phyloP scores from a whole-genome alignment of 2,797 vertebrate genomes.

The Chaetodon trifasciatus region DNA sequence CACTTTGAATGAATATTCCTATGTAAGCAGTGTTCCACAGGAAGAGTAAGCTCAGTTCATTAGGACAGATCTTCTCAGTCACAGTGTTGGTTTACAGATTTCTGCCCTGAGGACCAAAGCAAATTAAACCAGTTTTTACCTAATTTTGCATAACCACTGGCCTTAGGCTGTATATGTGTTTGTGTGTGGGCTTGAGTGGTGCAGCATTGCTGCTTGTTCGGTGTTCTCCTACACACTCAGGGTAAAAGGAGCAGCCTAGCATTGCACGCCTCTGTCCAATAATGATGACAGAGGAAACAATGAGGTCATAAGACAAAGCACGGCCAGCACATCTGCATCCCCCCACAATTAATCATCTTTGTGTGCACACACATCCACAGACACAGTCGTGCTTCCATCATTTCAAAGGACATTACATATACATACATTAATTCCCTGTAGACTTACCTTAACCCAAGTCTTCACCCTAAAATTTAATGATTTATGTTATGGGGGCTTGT shows the following conservation, averaged over 20 bases:
- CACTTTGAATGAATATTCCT: slow-evolving; percentile 11
- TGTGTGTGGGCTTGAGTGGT: not conserved
- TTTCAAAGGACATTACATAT: too few species aligned
- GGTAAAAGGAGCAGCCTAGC: slow-evolving; percentile 33
- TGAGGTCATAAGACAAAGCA: slow-evolving; percentile 74
- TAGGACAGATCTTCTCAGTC: not conserved
- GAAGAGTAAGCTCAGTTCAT: slow-evolving; percentile 1
- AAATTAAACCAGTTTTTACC: slow-evolving; percentile 30
- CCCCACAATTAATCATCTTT: slow-evolving; percentile 47
- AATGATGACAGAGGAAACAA: slow-evolving; percentile 64
- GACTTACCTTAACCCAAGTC: too few species aligned
- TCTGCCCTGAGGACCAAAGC: not conserved
- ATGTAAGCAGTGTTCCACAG: not conserved
- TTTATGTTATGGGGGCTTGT: too few species aligned
- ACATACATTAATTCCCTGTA: too few species aligned
- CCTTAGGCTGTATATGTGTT: not conserved
- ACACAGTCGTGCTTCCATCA: too few species aligned
- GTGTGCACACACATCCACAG: slow-evolving; percentile 1
- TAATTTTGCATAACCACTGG: slow-evolving; percentile 26
- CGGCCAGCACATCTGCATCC: slow-evolving; percentile 67
- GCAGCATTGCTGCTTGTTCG: slow-evolving; percentile 23
- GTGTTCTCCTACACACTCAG: slow-evolving; percentile 29
- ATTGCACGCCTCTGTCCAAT: slow-evolving; percentile 37
- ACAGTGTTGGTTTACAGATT: slow-evolving; percentile 11
- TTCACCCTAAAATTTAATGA: too few species aligned